These are phyloP conservation scores for Phalloptychus januarius DNA, from an alignment of 2,797 vertebrate genomes.

Conservation along the genomic window DNA sequence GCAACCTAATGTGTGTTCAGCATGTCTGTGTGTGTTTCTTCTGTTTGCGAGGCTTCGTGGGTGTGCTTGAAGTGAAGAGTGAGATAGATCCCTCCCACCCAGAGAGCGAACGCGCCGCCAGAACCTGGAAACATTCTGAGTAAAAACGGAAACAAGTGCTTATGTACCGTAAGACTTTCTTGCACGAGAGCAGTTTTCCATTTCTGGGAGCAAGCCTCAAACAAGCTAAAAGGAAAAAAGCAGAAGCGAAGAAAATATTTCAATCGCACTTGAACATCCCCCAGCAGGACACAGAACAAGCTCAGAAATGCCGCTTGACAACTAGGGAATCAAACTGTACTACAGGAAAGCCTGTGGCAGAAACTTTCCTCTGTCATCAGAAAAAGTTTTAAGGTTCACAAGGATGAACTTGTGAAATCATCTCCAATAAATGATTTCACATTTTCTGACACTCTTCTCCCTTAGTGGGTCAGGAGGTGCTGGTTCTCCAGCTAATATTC, in stretches of 20 bases:
- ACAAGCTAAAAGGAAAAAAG: conserved; percentile 5
- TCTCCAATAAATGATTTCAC: background rate
- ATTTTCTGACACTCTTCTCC: no score
- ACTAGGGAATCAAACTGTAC: conserved; percentile 49
- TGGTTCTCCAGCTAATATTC: no score
- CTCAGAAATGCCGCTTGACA: conserved; percentile 43
- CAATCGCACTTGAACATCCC: conserved; percentile 48
- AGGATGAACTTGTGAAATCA: background rate
- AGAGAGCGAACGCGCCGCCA: conserved; percentile 44
- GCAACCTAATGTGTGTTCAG: background rate
- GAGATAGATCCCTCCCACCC: conserved; percentile 13
- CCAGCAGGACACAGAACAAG: conserved; percentile 43
- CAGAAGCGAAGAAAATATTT: conserved; percentile 21
- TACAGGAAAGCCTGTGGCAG: conserved; percentile 22
- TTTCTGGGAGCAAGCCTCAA: conserved; percentile 38
- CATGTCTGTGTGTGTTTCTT: conserved; percentile 1
- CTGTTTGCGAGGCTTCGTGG: conserved; percentile 25
- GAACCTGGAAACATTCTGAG: conserved; percentile 41
- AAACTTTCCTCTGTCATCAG: conserved; percentile 26
- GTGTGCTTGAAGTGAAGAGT: background rate
- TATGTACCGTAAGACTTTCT: conserved; percentile 40
- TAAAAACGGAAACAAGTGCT: conserved; percentile 51
- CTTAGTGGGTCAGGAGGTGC: no score
- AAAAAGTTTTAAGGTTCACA: conserved; percentile 8
- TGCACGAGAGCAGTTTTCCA: conserved; percentile 49